Evolutionary conservation across 2,797 vertebrate genomes (phyloP), one percentile per base, ranked within the genome.

Genomic region (Rallus crepitans): DNA sequence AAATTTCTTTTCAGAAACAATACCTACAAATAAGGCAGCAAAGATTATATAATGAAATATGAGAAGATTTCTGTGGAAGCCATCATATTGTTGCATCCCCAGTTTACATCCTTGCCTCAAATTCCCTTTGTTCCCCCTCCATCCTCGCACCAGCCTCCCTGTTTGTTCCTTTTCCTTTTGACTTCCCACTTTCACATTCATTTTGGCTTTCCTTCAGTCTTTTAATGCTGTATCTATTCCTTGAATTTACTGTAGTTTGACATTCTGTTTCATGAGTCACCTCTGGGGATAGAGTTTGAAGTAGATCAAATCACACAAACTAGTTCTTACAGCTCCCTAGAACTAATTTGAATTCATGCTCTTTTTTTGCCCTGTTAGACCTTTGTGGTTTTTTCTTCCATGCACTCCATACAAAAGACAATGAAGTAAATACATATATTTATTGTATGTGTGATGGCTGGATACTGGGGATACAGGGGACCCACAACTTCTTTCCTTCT

Each of bases 261-360:
- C 85, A 88, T 86, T 86, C 53, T 91, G 72, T 75, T 96, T 87
- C 25, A 59, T 87, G 94, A 95, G 59, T 96, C 94, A 95, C 79
- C 7, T 4, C 53, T 91, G 87, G 39, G 24, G 61, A 65, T 68
- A 50, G 53, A 89, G 71, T 85, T 88, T 81, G 79, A 95, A 85
- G 82, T n/a, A 91, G 71, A 82, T 85, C 52, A 94, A 78, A 91
- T 93, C 30, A 31, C 24, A 82, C 47, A 57, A 93, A 65, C 78
- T 82, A 35, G 37, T 93, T 90, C 85, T 83, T 86, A 55, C 27
- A 78, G 55, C 33, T 90, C 52, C 64, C 33, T 90, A 77, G 73
- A 89, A 50, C 45, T 45, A 64, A 63, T 70, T 66, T 82, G 60
- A 77, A 82, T 82, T 68, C 27, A 21, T 85, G 40, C 3, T 55